These are phyloP conservation scores for Philereme vetulata DNA, from an alignment of 2,888 invertebrate genomes.

Conservation along the genomic window DNA sequence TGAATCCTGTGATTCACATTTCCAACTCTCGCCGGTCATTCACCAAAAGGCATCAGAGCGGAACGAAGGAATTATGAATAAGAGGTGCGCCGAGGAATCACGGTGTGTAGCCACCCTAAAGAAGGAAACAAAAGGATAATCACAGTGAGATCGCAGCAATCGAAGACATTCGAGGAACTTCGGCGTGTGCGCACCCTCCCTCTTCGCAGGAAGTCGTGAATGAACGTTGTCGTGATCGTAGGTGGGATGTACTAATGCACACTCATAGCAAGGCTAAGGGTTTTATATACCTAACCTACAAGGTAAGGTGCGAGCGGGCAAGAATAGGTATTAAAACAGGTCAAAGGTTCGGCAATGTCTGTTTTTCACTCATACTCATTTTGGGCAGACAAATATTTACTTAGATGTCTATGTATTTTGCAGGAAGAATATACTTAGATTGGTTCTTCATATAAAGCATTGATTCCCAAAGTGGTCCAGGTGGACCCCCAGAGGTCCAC, in stretches of 20 bases:
- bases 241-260: slow-evolving; percentile 42
- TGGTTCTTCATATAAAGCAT: too few species aligned
- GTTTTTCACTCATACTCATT: too few species aligned
- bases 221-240: slow-evolving; percentile 35
- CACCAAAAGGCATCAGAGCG: slow-evolving; percentile 74
- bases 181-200: slow-evolving; percentile 64
- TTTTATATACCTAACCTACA: too few species aligned
- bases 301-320: too few species aligned
- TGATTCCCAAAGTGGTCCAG: too few species aligned
- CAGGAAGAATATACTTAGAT: too few species aligned
- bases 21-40: slow-evolving; percentile 77
- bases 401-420: too few species aligned
- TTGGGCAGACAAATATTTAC: too few species aligned
- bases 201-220: slow-evolving; percentile 66
- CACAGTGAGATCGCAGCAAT: slow-evolving; percentile 57
- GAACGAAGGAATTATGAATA: slow-evolving; percentile 72
- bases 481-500: too few species aligned
- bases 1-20: slow-evolving; percentile 80
- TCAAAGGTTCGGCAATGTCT: too few species aligned
- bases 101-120: slow-evolving; percentile 74
- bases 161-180: slow-evolving; percentile 63
- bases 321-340: too few species aligned
- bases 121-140: slow-evolving; percentile 59
- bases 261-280: slow-evolving; percentile 1
- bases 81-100: slow-evolving; percentile 79